phyloP scores from a whole-genome alignment of 2,113 vertebrate genomes.

The Gadus chalcogrammus region DNA sequence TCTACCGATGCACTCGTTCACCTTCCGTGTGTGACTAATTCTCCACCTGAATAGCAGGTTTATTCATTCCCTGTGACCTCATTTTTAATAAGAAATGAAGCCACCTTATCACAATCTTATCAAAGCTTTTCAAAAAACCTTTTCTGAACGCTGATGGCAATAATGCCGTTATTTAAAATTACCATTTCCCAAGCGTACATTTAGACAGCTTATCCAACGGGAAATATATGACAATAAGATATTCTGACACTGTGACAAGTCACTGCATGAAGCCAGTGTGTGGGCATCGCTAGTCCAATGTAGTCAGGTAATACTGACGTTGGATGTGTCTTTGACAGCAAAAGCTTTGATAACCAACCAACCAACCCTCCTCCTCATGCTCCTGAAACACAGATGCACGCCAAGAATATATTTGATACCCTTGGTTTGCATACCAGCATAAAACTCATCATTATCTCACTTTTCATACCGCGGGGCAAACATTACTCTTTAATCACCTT shows the following conservation, averaged over 20 bases:
- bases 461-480: conserved; percentile 21
- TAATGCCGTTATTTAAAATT: background rate
- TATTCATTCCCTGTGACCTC: background rate
- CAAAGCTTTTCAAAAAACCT: conserved; percentile 52
- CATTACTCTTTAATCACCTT: conserved; percentile 30
- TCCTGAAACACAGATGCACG: conserved; percentile 14
- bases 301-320: conserved; percentile 16
- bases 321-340: conserved; percentile 6
- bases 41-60: conserved; percentile 30
- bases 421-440: conserved; percentile 62
- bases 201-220: background rate
- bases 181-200: too few relatives aligned
- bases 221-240: conserved; percentile 12
- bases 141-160: conserved; percentile 8
- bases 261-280: conserved; percentile 7
- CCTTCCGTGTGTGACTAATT: conserved; percentile 6
- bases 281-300: background rate
- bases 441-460: conserved; percentile 19
- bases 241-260: conserved; percentile 5
- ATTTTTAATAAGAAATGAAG: conserved; percentile 48
- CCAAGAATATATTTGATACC: conserved; percentile 46
- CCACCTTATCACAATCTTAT: conserved; percentile 44
- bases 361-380: background rate
- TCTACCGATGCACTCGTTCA: background rate
- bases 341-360: conserved; percentile 57